Evolutionary conservation across 2,113 vertebrate species (phyloP).

Genomic region (Oryzias curvinotus): DNA sequence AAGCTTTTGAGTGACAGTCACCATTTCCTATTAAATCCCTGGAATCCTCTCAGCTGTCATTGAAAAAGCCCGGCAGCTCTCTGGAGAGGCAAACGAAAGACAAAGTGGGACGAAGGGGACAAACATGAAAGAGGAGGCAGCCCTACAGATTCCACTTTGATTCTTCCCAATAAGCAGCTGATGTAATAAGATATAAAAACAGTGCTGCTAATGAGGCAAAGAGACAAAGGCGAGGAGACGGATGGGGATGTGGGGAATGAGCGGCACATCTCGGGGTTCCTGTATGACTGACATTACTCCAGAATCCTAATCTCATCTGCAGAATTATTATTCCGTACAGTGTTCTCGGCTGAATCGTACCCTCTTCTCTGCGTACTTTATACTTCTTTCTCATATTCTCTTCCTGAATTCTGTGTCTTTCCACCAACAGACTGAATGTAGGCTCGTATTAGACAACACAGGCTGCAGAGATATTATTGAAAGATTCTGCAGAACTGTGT

Average conservation of each 20-base stretch:
- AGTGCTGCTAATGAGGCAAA: constrained; percentile 45
- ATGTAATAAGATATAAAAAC: constrained; percentile 56
- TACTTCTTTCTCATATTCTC: neutral
- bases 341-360: constrained; percentile 20
- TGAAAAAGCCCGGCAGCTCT: constrained; percentile 40
- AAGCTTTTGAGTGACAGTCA: constrained; percentile 7
- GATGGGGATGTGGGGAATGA: constrained; percentile 18
- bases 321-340: constrained; percentile 36
- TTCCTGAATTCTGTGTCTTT: constrained; percentile 2
- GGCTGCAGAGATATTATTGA: neutral
- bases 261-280: constrained; percentile 17
- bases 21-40: constrained; percentile 70
- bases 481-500: neutral
- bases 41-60: constrained; percentile 60
- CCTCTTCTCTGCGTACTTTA: constrained; percentile 6
- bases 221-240: constrained; percentile 44
- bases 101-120: constrained; percentile 40
- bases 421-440: neutral
- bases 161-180: constrained; percentile 52
- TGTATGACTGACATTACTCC: constrained; percentile 31
- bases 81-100: constrained; percentile 27
- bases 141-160: constrained; percentile 55
- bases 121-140: constrained; percentile 48
- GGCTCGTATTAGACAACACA: neutral
- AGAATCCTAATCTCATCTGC: constrained; percentile 38